A percentile compares a stretch with the other conserved stretches of the same genome.
These are phyloP conservation scores for Phyllostomus hastatus DNA, from an alignment of 2,113 vertebrate genomes.

Conservation along the genomic window DNA sequence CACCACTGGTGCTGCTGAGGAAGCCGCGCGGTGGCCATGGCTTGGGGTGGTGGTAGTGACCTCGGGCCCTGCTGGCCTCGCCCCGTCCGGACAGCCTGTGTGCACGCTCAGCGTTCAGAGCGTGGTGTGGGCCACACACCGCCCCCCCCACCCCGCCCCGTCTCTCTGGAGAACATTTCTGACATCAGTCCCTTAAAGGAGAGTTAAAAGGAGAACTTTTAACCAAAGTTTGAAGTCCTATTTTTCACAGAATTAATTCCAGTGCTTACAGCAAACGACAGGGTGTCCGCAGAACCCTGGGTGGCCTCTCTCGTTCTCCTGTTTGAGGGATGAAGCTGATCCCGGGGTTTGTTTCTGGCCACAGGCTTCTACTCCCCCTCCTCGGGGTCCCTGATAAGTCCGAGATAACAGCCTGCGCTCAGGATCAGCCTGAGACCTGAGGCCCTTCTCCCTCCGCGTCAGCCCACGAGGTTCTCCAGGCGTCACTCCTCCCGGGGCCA, in stretches of 20 bases:
- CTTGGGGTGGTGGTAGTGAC: fast-evolving
- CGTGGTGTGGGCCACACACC: neutral
- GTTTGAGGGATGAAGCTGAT: neutral
- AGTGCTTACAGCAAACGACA: neutral
- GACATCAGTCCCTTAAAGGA: neutral
- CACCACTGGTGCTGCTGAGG: neutral
- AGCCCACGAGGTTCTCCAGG: neutral
- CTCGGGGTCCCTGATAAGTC: neutral
- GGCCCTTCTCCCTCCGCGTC: neutral
- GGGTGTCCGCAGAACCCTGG: neutral
- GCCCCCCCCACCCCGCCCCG: neutral
- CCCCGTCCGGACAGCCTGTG: neutral
- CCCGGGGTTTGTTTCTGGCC: neutral
- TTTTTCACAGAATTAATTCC: neutral
- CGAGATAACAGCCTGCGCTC: neutral
- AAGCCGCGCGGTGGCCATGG: neutral
- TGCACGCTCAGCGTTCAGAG: fast-evolving
- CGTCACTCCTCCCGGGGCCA: neutral
- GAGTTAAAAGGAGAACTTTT: neutral
- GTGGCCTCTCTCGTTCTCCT: neutral
- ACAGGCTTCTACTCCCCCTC: neutral
- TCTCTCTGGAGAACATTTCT: neutral
- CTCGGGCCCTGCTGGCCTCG: fast-evolving
- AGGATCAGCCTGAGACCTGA: neutral
- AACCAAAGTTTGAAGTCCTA: neutral